These are phyloP conservation scores for Thysanoteuthis rhombus DNA, from an alignment of 2,888 invertebrate genomes.

Conservation along the genomic window DNA sequence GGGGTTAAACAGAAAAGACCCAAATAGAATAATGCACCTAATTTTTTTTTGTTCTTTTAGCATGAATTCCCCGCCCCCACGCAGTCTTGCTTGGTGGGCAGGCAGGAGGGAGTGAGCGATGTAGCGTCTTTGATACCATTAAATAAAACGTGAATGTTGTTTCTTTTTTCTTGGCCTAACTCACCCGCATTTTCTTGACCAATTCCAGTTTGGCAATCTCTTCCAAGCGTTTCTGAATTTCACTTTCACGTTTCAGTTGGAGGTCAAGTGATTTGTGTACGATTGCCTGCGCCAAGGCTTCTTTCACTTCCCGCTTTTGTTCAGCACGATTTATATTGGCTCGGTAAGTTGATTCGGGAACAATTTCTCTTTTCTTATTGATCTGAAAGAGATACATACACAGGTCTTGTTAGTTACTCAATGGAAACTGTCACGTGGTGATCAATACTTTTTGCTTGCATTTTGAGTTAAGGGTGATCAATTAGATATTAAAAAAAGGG, in stretches of 20 bases:
- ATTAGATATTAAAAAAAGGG: too few species aligned
- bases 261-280: conserved; percentile 67
- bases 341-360: conserved; percentile 64
- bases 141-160: background rate
- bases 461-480: too few species aligned
- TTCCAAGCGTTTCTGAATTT: conserved; percentile 64
- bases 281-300: conserved; percentile 67
- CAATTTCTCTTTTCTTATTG: conserved; percentile 59
- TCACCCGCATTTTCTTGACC: conserved; percentile 64
- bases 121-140: background rate
- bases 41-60: too few species aligned
- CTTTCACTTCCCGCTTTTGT: conserved; percentile 66
- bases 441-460: too few species aligned
- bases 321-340: conserved; percentile 64
- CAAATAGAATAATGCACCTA: too few species aligned
- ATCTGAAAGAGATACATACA: conserved; percentile 50
- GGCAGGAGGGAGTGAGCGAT: too few species aligned
- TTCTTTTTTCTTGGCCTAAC: conserved; percentile 34
- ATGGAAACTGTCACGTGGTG: too few species aligned
- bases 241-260: conserved; percentile 61
- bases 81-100: too few species aligned
- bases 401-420: too few species aligned
- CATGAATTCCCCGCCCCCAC: too few species aligned
- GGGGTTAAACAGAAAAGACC: too few species aligned
- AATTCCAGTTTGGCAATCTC: conserved; percentile 67